Percentiles rank a stretch among this genome's conserved stretches.
Evolutionary conservation across 2,888 invertebrate genomes (phyloP).

Genomic region (Reticulitermes lucifugus): DNA sequence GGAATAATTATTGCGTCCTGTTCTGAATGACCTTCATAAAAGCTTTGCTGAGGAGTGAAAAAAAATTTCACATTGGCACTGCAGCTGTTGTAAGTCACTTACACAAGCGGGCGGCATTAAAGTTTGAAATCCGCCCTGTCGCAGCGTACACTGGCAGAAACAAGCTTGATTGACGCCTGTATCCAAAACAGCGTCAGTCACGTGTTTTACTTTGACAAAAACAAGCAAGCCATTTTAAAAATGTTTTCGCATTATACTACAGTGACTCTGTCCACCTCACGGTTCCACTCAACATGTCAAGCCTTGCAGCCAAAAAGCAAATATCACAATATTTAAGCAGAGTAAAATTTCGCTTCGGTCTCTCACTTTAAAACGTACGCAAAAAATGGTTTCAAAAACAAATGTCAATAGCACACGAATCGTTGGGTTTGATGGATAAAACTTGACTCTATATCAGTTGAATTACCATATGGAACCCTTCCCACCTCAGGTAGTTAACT

Average conservation of each 20-base stretch:
- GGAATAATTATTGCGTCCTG: too few species aligned
- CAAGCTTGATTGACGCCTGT: conserved; percentile 1
- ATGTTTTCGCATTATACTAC: background rate
- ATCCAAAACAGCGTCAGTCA: background rate
- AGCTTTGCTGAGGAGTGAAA: too few species aligned
- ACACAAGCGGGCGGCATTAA: background rate
- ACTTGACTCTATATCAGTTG: background rate
- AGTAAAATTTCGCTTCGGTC: background rate
- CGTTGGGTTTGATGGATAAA: background rate
- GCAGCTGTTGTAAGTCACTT: too few species aligned
- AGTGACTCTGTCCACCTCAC: background rate
- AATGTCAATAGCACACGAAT: conserved; percentile 10
- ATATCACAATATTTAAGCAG: conserved; percentile 2
- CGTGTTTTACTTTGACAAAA: conserved; percentile 19
- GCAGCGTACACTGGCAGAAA: background rate
- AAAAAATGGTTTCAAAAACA: background rate
- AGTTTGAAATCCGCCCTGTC: background rate
- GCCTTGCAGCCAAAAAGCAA: background rate
- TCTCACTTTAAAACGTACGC: background rate
- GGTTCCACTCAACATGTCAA: background rate
- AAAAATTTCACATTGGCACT: too few species aligned
- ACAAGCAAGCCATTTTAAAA: background rate
- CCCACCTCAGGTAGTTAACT: background rate
- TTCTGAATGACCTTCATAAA: too few species aligned
- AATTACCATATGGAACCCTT: background rate